These are phyloP conservation scores for Entomyzon cyanotis DNA, from an alignment of 2,113 vertebrate species.

Conservation along the genomic window DNA sequence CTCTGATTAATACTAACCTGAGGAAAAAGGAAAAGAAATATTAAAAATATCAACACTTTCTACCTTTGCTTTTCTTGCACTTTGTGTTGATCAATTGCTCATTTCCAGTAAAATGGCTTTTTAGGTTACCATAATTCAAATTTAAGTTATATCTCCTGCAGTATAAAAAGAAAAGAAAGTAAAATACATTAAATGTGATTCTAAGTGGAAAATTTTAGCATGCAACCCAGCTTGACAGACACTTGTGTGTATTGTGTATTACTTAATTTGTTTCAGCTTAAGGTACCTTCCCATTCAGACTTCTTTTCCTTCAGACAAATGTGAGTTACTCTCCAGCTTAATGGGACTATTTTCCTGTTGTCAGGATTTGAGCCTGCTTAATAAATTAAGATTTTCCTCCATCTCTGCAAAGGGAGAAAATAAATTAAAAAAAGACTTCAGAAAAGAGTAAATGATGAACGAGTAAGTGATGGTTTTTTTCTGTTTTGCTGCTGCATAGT, in stretches of 20 bases:
- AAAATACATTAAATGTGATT: neutral
- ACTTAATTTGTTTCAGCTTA: neutral
- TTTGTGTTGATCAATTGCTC: neutral
- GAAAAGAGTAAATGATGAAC: neutral
- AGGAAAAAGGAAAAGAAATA: neutral
- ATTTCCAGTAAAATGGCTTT: neutral
- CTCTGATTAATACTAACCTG: neutral
- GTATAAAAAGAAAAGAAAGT: neutral
- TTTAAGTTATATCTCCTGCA: neutral
- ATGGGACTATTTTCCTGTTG: neutral
- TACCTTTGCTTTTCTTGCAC: neutral
- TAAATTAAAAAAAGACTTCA: neutral
- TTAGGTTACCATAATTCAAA: neutral
- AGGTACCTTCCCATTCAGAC: neutral
- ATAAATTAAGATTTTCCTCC: neutral
- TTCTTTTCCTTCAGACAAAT: neutral
- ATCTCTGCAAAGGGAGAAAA: neutral
- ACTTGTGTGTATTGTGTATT: neutral
- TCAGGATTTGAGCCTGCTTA: neutral
- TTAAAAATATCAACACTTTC: rapidly evolving
- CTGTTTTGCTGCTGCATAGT: neutral
- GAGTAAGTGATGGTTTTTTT: rapidly evolving
- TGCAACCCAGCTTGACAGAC: neutral
- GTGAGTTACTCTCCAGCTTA: neutral
- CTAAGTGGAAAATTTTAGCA: neutral